Base-by-base conservation (phyloP, 2,797 vertebrate species). In the Vespertilio murinus region DNA sequence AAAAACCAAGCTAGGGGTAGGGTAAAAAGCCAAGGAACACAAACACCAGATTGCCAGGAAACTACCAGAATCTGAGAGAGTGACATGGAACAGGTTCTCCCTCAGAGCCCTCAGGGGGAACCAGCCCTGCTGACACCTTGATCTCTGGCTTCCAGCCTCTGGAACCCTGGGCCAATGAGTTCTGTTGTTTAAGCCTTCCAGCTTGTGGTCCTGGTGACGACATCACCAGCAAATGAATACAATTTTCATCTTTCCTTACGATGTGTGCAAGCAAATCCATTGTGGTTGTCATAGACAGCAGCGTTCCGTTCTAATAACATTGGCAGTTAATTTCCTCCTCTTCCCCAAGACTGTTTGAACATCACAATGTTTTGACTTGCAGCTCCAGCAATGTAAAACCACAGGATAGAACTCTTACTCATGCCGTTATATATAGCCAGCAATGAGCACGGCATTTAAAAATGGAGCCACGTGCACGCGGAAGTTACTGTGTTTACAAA, bases 381-480 rank as follows among this genome's bases (percentile, higher is more conserved):
- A 90, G 69, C 90, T 96, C 69, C 35, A 96, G 81, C 91, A 95
- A 88, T 78, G 93, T 94, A 91, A 95, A 96, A 90, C 94, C 85
- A 90, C 93, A 80, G 33, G 80, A 94, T 93, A 96, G 96, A 96
- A 86, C 65, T 87, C 96, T 95, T 79, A 75, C 65, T 96, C 69
- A 71, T 83, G 52, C 30, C 5, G 23, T 93, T 98, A 94, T 96
- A 93, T 84, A 87, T 94, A 93, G 92, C 90, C 67, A 91, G 91
- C 90, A 74, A 94, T 95, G 94, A 96, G 94, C 90, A 59, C 96
- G 92, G 93, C 88, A 77, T 96, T 97, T 96, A 84, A 94, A 97
- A 96, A 83, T 18, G 89, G 92, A 88, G 65, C 71, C 88, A 71
- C 64, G 35, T 7, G 77, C 85, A 38, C 73, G 17, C 71, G 83